These are phyloP conservation scores for Benthosema pterotum DNA, from an alignment of 2,797 vertebrate species.

Conservation along the genomic window DNA sequence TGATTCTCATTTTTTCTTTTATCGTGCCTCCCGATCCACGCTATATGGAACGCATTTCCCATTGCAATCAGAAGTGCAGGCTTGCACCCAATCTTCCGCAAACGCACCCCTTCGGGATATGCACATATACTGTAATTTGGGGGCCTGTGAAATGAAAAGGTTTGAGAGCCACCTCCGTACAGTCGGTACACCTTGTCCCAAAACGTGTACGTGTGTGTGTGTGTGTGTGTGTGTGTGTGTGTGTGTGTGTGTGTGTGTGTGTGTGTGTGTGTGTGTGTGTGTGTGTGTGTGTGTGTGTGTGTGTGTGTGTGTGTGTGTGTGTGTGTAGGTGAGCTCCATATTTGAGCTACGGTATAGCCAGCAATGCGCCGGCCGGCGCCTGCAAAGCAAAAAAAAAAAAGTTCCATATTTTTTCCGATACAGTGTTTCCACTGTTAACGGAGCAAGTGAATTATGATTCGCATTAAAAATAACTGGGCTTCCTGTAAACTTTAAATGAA, in stretches of 20 bases:
- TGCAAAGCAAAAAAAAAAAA: constrained; percentile 47
- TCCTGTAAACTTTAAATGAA: constrained; percentile 69
- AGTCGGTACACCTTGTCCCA: neutral
- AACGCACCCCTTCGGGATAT: too few relatives aligned
- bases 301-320: constrained; percentile 40
- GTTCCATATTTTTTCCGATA: constrained; percentile 47
- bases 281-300: constrained; percentile 23
- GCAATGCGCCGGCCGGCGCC: constrained; percentile 53
- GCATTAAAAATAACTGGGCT: constrained; percentile 63
- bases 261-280: neutral
- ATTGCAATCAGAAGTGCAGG: too few relatives aligned
- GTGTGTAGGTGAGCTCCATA: neutral
- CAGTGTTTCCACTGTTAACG: constrained; percentile 67
- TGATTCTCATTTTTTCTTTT: constrained; percentile 44
- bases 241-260: constrained; percentile 21
- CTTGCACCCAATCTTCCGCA: too few relatives aligned
- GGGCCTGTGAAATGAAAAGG: too few relatives aligned
- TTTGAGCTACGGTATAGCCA: constrained; percentile 27
- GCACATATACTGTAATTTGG: too few relatives aligned
- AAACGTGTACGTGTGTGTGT: constrained; percentile 9
- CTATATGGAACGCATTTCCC: too few relatives aligned
- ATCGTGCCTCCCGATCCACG: constrained; percentile 36
- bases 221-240: constrained; percentile 5
- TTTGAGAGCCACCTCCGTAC: too few relatives aligned
- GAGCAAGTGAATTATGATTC: constrained; percentile 61